Conservation (phyloP, 2,113 vertebrate species). For the Pampusana beccarii region DNA sequence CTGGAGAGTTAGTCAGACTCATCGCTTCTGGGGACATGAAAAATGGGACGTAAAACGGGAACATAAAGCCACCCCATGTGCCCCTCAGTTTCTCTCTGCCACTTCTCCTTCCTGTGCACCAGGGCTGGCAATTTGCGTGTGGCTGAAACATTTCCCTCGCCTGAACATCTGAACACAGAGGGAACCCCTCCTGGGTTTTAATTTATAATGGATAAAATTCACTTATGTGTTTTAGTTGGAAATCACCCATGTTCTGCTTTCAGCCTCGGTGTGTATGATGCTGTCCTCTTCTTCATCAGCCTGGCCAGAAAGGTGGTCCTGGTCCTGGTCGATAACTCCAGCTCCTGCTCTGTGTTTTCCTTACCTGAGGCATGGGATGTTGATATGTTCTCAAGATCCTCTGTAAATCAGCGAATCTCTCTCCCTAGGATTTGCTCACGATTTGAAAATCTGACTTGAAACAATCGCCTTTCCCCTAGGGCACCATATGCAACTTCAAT, state of each 20-base stretch:
- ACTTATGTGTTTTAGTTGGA: neutral
- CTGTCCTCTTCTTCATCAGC: accelerated
- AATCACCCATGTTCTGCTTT: neutral
- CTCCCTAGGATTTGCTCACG: constrained; percentile 58
- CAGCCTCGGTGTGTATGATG: neutral
- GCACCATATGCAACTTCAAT: constrained; percentile 53
- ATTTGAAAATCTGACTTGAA: constrained; percentile 69
- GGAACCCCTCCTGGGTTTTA: neutral
- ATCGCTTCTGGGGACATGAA: neutral
- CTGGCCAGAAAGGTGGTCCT: neutral
- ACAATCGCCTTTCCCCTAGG: constrained; percentile 47
- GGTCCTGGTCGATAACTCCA: neutral
- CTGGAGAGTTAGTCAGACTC: neutral
- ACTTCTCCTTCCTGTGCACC: neutral
- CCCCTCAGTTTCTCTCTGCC: neutral
- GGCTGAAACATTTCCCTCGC: neutral
- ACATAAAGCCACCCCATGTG: neutral
- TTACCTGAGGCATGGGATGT: neutral
- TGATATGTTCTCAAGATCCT: neutral
- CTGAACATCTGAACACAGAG: neutral
- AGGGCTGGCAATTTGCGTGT: neutral
- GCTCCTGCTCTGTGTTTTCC: neutral
- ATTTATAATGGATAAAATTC: neutral
- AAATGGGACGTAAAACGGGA: neutral
- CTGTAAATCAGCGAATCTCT: constrained; percentile 55